phyloP scores from a whole-genome alignment of 1,140 invertebrate genomes.

The Delia radicum region DNA sequence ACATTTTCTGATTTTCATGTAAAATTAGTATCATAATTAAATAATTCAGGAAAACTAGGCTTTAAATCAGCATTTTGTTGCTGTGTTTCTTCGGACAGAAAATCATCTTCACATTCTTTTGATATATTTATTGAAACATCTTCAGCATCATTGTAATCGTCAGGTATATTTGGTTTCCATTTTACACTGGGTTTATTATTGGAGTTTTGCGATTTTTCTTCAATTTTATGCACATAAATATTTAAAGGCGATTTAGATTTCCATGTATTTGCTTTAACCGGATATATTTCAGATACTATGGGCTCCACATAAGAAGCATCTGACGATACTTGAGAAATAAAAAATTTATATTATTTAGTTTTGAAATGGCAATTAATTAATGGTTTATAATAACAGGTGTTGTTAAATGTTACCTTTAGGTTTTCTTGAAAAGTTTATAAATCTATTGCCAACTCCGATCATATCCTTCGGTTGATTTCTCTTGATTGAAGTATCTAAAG shows the following conservation, averaged over 20 bases:
- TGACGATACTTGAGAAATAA: too few relatives aligned
- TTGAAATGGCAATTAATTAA: too few relatives aligned
- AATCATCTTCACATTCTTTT: not conserved
- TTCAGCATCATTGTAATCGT: not conserved
- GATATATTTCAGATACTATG: not conserved
- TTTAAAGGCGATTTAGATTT: not conserved
- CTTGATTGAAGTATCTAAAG: too few relatives aligned
- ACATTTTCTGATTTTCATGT: too few relatives aligned
- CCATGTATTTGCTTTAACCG: not conserved
- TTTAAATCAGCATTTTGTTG: not conserved
- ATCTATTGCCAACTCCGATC: too few relatives aligned
- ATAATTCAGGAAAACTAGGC: not conserved
- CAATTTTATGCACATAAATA: constrained; percentile 1
- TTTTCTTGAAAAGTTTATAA: too few relatives aligned
- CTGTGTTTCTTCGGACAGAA: not conserved
- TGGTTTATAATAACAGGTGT: too few relatives aligned
- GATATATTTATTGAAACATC: not conserved
- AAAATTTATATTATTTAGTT: too few relatives aligned
- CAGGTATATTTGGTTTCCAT: not conserved
- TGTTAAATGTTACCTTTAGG: too few relatives aligned
- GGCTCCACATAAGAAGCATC: not conserved
- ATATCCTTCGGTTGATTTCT: too few relatives aligned
- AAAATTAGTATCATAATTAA: not conserved
- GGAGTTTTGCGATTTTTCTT: not conserved
- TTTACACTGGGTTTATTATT: not conserved